Evolutionary conservation across 1,140 invertebrate species (phyloP), one percentile per base, ranked within the genome.

Genomic region (Drosophila busckii): DNA sequence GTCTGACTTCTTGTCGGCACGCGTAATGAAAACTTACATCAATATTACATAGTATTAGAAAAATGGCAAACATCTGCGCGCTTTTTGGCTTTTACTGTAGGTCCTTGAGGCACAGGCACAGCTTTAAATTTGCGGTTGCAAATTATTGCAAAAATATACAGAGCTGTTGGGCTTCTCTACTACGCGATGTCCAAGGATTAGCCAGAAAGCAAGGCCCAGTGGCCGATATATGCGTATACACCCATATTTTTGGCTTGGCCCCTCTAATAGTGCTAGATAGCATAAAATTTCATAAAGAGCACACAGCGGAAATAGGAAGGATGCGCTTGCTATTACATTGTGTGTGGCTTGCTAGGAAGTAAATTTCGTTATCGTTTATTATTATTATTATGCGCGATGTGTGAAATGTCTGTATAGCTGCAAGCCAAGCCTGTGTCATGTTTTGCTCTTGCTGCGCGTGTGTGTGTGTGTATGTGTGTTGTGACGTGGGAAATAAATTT

Each of bases 291-390:
- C 62, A 78, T 70, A 67, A 67, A 58, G 52, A 58, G 63, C 41
- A 25, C 40, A 45, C 13, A 19, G 32, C 67, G 73, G 67, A 68
- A 71, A 41, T 41, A 61, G 53, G 59, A 80, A 71, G 68, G 64
- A 80, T 71, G 71, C 63, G 63, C 67, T 67, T 80, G 62, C 60
- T 52, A 56, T 41, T 41, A 25, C 37, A 28, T 42, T 60, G 45
- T 42, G 50, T 65, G 71, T 35, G 63, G 56, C 52, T 80, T 59
- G 28, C 58, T 40, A 80, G 75, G 75, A 80, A 80, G 73, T 80
- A 80, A 80, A 80, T 80, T 80, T 80, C 64, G 73, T 80, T 80
- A 80, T 80, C 73, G 73, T 80, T 80, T 82, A 80, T 80, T 80
- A 80, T 78, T 78, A 78, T 80, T 80, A 80, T 80, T 80, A 80